Evolutionary conservation across 2,797 vertebrate species (phyloP).

Genomic region (Sebastes taczanowskii): DNA sequence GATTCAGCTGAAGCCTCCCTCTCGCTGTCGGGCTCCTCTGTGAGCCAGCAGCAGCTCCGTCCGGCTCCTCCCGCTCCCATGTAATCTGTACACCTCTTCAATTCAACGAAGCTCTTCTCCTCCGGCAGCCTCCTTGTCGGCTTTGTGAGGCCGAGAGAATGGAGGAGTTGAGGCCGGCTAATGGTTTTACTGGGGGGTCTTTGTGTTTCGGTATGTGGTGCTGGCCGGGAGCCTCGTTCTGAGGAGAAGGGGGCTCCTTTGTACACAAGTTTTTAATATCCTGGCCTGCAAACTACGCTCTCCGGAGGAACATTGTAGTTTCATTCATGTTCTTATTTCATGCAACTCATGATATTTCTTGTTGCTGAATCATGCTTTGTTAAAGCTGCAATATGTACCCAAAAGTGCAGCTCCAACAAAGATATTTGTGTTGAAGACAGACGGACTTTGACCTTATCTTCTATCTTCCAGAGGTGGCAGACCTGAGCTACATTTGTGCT

Average conservation of each 20-base stretch:
- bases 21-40: not conserved
- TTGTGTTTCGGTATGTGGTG: slow-evolving; percentile 66
- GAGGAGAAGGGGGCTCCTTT: not conserved
- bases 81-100: slow-evolving; percentile 30
- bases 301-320: not conserved
- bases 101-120: slow-evolving; percentile 13
- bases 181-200: slow-evolving; percentile 49
- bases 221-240: slow-evolving; percentile 42
- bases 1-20: not conserved
- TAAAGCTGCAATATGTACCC: not conserved
- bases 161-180: slow-evolving; percentile 23
- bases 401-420: not conserved
- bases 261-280: not conserved
- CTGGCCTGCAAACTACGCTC: not conserved
- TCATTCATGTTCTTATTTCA: not conserved
- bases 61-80: slow-evolving; percentile 10
- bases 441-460: not conserved
- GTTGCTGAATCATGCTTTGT: not conserved
- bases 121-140: slow-evolving; percentile 48
- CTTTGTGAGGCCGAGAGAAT: slow-evolving; percentile 51
- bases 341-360: not conserved
- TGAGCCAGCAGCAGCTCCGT: not conserved
- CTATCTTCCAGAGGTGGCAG: not conserved
- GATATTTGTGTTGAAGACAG: not conserved
- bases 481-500: not conserved